Conservation (phyloP, 2,113 vertebrate species). For the Entomyzon cyanotis region DNA sequence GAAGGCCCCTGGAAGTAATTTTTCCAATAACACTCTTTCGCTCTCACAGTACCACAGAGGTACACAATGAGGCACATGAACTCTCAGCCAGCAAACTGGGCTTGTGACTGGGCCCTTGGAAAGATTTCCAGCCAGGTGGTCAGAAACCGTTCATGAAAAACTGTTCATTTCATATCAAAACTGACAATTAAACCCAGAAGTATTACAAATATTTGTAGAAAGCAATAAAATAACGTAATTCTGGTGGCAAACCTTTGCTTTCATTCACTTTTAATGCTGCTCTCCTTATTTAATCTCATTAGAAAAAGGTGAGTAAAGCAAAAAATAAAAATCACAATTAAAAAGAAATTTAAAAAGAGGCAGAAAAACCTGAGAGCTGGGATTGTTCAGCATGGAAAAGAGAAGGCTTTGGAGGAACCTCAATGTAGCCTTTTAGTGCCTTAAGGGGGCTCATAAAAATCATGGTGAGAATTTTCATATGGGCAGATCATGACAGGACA, state of each 20-base stretch:
- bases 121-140: background rate
- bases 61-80: rapidly evolving
- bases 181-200: background rate
- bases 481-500: background rate
- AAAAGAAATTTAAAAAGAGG: background rate
- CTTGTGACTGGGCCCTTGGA: background rate
- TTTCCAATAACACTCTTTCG: background rate
- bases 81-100: background rate
- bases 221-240: background rate
- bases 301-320: background rate
- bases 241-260: background rate
- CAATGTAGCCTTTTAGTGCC: background rate
- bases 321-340: background rate
- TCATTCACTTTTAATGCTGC: background rate
- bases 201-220: background rate
- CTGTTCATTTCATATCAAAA: background rate
- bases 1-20: background rate
- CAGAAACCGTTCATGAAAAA: background rate
- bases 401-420: background rate
- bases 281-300: background rate
- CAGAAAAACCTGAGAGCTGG: background rate
- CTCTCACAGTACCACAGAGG: background rate
- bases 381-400: background rate
- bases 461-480: background rate
- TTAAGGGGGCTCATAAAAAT: background rate